Base-by-base conservation (phyloP, 2,888 invertebrate genomes). In the Toxonevra muliebris region DNA sequence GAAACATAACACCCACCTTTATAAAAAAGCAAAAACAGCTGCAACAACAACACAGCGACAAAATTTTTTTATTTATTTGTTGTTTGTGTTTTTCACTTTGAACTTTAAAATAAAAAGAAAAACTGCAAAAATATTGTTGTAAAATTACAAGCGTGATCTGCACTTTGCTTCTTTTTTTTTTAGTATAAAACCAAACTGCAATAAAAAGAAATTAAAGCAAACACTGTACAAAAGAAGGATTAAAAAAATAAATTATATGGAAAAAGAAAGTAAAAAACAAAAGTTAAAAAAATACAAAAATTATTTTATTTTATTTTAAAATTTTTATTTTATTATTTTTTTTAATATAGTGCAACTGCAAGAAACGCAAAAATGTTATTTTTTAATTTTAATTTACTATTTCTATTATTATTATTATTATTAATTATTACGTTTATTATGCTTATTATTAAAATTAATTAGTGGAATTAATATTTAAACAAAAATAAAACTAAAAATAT, bases 361-460 rank as follows among this genome's bases (percentile, higher is more conserved):
- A n/a, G n/a, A n/a, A n/a, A n/a, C n/a, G 30, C 8, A 48, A 48
- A 48, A 48, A 3, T 48, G 48, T n/a, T 48, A n/a, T 5, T 5
- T 48, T n/a, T 48, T n/a, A 48, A 5, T 2, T n/a, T 48, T 48
- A 48, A 30, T 30, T 7, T 48, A 48, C 48, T 48, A 48, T 15
- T 48, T n/a, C 8, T 43, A 43, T 43, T 43, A 43, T 48, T 48
- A 70, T 48, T 48, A 48, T 70, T 48, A 48, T 48, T 48, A 48
- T 48, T 48, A 30, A 48, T 48, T 48, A 48, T 71, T 62, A 68
- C 70, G 68, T 70, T 69, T 71, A 70, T 70, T 71, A 71, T 71
- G 69, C 69, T 68, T 70, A 65, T 68, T 30, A 30, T 30, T 30
- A 69, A 60, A 71, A 64, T 71, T 68, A 70, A 60, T 68, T 40